Percentiles rank a stretch among this genome's conserved stretches.
phyloP scores from a whole-genome alignment of 2,888 invertebrate genomes.

The Nasonia oneida region DNA sequence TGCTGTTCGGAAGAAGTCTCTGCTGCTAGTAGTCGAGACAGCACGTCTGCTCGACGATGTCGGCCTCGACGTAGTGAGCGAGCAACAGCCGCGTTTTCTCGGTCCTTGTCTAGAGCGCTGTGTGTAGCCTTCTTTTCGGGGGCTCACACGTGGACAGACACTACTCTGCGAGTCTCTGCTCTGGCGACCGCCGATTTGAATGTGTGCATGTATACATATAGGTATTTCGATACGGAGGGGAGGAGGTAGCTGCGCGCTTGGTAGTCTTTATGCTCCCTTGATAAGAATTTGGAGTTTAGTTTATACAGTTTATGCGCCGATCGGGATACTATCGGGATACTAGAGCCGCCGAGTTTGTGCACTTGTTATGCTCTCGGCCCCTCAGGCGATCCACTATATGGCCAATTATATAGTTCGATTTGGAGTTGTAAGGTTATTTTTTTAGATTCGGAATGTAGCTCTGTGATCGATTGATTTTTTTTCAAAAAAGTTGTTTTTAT shows the following conservation, averaged over 20 bases:
- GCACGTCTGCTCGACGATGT: constrained; percentile 11
- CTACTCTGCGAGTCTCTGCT: not conserved
- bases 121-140: constrained; percentile 9
- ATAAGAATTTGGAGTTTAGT: not conserved
- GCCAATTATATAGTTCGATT: no score
- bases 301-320: not conserved
- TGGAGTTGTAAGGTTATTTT: no score
- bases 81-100: not conserved
- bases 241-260: not conserved
- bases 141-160: constrained; percentile 23
- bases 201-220: not conserved
- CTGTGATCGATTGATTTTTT: not conserved
- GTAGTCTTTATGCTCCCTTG: constrained; percentile 17
- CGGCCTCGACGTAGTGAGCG: constrained; percentile 16
- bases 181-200: not conserved
- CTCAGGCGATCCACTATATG: no score
- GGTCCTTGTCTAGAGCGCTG: not conserved
- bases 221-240: not conserved
- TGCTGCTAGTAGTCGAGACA: not conserved
- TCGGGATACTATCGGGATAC: no score
- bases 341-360: no score
- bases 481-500: not conserved
- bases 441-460: not conserved
- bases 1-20: not conserved
- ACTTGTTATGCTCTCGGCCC: no score